phyloP scores from a whole-genome alignment of 64 coral and sea anemone species.

The Stichodactyla mertensii region DNA sequence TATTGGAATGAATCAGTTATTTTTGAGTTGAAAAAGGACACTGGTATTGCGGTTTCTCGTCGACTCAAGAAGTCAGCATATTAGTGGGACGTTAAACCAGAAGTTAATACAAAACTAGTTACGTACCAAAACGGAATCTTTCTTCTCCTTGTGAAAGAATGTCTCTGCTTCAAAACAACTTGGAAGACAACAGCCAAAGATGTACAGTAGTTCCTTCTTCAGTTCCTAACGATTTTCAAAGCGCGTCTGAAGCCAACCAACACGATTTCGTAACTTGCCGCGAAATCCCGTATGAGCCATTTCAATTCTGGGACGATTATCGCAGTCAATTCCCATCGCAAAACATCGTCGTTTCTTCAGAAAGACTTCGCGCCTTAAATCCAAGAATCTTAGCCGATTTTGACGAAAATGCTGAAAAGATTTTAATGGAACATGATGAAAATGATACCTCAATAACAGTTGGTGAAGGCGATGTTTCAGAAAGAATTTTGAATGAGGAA shows the following conservation, averaged over 20 bases:
- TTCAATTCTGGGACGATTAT: neutral
- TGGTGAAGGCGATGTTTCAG: too few species aligned
- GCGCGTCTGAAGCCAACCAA: neutral
- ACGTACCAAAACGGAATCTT: too few species aligned
- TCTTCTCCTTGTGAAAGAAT: too few species aligned
- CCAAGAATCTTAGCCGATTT: neutral
- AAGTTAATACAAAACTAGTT: too few species aligned
- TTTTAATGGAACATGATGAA: neutral
- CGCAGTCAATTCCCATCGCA: neutral
- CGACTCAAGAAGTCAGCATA: too few species aligned
- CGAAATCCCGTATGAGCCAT: neutral
- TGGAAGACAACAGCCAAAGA: neutral
- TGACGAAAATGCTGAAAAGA: neutral
- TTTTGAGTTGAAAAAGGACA: too few species aligned
- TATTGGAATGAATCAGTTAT: too few species aligned
- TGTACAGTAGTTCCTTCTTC: neutral
- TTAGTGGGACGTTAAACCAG: too few species aligned
- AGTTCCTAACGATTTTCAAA: neutral
- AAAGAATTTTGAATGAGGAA: too few species aligned
- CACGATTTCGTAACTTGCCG: neutral
- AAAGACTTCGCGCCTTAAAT: neutral
- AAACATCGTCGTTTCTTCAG: neutral
- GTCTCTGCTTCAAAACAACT: too few species aligned
- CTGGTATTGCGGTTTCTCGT: too few species aligned
- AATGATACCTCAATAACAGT: neutral